Percentiles rank a stretch among this genome's conserved stretches.
Conservation (phyloP, 2,888 invertebrate genomes). For the Drosophila putrida region DNA sequence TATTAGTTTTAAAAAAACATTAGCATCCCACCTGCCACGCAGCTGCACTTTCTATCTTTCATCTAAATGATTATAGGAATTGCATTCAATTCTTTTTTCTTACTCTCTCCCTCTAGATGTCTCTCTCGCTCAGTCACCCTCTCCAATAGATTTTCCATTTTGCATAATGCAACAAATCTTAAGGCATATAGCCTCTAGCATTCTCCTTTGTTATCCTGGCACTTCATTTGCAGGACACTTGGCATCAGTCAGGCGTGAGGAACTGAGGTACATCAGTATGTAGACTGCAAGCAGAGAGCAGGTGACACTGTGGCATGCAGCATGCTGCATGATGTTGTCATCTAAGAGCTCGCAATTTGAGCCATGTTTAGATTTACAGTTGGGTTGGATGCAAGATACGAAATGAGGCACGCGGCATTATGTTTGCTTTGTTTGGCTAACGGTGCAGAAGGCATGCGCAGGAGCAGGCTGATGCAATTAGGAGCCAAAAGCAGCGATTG, state of each 20-base stretch:
- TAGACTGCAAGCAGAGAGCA: slow-evolving; percentile 30
- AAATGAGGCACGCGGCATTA: slow-evolving; percentile 44
- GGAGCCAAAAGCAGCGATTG: slow-evolving; percentile 49
- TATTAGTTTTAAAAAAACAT: not conserved
- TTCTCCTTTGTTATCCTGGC: slow-evolving; percentile 40
- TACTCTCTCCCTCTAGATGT: not conserved
- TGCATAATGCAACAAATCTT: slow-evolving; percentile 39
- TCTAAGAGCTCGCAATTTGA: slow-evolving; percentile 60
- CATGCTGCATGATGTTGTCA: slow-evolving; percentile 44
- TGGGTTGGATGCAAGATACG: slow-evolving; percentile 25
- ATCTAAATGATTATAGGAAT: slow-evolving; percentile 24
- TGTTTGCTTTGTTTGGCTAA: slow-evolving; percentile 47
- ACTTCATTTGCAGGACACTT: slow-evolving; percentile 59
- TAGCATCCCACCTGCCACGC: slow-evolving; percentile 22
- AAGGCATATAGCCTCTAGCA: slow-evolving; percentile 6
- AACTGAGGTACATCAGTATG: slow-evolving; percentile 7
- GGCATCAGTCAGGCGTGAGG: slow-evolving; percentile 51
- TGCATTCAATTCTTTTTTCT: slow-evolving; percentile 1
- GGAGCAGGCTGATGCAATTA: slow-evolving; percentile 58
- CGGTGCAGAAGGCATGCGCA: slow-evolving; percentile 35
- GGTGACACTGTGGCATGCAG: slow-evolving; percentile 47
- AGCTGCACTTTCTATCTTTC: slow-evolving; percentile 28
- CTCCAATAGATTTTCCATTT: slow-evolving; percentile 18
- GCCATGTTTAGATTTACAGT: slow-evolving; percentile 63
- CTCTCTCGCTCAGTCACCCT: not conserved